Evolutionary conservation across 2,888 invertebrate species (phyloP).

Genomic region (Idaea aversata): DNA sequence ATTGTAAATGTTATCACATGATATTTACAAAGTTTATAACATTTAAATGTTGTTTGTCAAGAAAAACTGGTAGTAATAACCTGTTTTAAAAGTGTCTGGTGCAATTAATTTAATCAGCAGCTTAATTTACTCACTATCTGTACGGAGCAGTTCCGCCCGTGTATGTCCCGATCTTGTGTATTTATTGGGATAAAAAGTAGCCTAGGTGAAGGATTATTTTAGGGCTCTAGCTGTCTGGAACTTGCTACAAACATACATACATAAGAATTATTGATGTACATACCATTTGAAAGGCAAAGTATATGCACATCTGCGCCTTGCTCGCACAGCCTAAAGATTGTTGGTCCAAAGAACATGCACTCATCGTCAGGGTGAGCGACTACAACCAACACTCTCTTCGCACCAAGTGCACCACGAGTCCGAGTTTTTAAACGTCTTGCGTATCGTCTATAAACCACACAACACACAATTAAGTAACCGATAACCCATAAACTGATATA

Average conservation of each 20-base stretch:
- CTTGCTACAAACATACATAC: neutral
- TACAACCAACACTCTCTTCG: slow-evolving; percentile 87
- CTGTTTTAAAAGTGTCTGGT: no score
- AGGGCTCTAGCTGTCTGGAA: neutral
- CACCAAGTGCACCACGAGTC: slow-evolving; percentile 71
- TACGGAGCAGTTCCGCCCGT: neutral
- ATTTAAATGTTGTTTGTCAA: no score
- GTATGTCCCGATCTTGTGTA: neutral
- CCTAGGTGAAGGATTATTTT: neutral
- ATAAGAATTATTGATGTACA: slow-evolving; percentile 15
- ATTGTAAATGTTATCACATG: slow-evolving; percentile 5
- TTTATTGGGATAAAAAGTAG: neutral
- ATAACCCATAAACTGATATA: slow-evolving; percentile 79
- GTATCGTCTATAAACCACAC: slow-evolving; percentile 75
- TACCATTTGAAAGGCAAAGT: slow-evolving; percentile 92
- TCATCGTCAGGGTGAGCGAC: slow-evolving; percentile 99
- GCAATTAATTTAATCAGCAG: no score
- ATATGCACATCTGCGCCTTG: slow-evolving; percentile 86
- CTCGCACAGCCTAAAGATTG: slow-evolving; percentile 85
- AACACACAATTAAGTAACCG: slow-evolving; percentile 70
- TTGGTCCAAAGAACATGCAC: slow-evolving; percentile 99
- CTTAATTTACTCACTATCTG: no score
- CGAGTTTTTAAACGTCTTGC: slow-evolving; percentile 73
- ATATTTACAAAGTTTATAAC: no score
- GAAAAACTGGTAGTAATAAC: no score